Evolutionary conservation across 2,797 vertebrate genomes (phyloP), one percentile per base, ranked within the genome.

Genomic region (Dromococcyx pavoninus): DNA sequence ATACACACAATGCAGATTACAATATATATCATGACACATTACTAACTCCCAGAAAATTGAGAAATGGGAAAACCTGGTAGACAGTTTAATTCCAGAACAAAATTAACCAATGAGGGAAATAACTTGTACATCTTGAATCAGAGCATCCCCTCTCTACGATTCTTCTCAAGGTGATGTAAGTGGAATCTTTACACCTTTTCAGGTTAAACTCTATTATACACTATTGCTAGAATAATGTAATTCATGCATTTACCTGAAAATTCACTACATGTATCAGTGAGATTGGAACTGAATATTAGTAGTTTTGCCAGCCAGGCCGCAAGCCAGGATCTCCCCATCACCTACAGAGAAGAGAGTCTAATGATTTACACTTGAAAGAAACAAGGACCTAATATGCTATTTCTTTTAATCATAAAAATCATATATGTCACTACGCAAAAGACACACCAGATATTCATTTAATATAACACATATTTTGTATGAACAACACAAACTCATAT

Each of bases 261-360:
- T 91, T 98, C 98, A 85, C 97, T 93, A 74, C 97, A 98, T 10
- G 76, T 95, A 69, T 98, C 95, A 17, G 90, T 95, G 32, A 99
- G 98, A 56, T 95, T 97, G 41, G 98, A 98, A 82, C 84, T 98
- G 91, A 98, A 98, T 95, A 98, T 84, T 70, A 99, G 97, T 41
- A 24, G 98, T 97, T 93, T 93, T 98, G 97, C 99, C 98, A 95
- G 98, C 98, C 88, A 98, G 97, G 96, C 98, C 99, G 71, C 99
- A 99, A 96, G 99, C 98, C 93, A 99, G 97, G 88, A 97, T 96
- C 89, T 97, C 98, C 91, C 99, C 99, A 81, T 99, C 98, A 48
- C 98, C 99, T 99, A 77, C 33, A 88, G 92, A 66, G 73, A 97
- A 94, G 56, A 92, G 91, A 48, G 84, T 80, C 53, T 28, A 48